A percentile compares a stretch with the other conserved stretches of the same genome.
These are phyloP conservation scores for Acromyrmex charruanus DNA, from an alignment of 1,140 invertebrate genomes.

Conservation along the genomic window DNA sequence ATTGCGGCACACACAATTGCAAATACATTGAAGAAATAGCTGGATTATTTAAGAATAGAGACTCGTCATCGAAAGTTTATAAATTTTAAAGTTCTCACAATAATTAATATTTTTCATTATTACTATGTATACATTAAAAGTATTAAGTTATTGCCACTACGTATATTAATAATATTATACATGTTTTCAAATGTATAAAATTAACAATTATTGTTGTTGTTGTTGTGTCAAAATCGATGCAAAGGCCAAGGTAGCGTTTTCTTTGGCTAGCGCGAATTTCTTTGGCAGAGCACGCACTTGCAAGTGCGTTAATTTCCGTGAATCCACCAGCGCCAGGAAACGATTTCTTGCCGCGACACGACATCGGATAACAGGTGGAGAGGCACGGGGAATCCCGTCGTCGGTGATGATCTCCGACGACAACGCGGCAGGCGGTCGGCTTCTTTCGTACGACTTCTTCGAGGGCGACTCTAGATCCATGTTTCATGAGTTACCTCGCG, in stretches of 20 bases:
- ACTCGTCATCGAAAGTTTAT: background rate
- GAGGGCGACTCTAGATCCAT: slow-evolving; percentile 73
- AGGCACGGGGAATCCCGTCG: slow-evolving; percentile 54
- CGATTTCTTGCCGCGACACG: slow-evolving; percentile 65
- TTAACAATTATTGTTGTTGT: background rate
- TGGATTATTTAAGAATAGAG: background rate
- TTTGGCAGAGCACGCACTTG: slow-evolving; percentile 42
- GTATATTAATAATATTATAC: background rate
- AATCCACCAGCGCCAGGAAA: slow-evolving; percentile 71
- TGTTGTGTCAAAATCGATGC: background rate
- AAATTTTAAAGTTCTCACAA: background rate
- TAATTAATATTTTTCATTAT: background rate
- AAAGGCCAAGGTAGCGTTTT: background rate
- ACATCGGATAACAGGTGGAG: slow-evolving; percentile 60
- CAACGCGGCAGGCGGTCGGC: slow-evolving; percentile 66
- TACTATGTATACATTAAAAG: background rate
- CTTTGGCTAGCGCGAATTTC: slow-evolving; percentile 17
- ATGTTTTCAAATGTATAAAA: background rate
- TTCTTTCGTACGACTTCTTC: slow-evolving; percentile 72
- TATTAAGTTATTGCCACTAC: background rate
- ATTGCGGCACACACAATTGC: background rate
- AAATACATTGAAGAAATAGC: background rate
- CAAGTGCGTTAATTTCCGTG: slow-evolving; percentile 74
- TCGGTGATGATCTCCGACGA: slow-evolving; percentile 63
- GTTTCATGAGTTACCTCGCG: slow-evolving; percentile 72